Percentiles rank a stretch among this genome's conserved stretches.
phyloP scores from a whole-genome alignment of 2,888 invertebrate genomes.

The Tipula vernalis region DNA sequence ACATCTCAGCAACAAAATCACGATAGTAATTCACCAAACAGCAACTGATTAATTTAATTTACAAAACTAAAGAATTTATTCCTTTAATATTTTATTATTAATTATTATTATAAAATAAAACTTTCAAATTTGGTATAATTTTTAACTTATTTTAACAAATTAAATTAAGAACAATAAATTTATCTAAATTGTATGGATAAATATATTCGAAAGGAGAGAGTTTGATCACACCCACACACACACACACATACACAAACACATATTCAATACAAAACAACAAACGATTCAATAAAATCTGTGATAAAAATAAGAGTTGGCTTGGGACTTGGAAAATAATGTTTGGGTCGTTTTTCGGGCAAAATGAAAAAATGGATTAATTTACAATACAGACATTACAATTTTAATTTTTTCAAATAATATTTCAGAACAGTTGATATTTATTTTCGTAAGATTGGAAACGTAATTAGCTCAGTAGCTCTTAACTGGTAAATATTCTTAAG shows the following conservation, averaged over 20 bases:
- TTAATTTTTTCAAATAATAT: background rate
- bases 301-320: background rate
- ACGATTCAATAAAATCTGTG: slow-evolving; percentile 4
- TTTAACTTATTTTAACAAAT: background rate
- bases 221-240: background rate
- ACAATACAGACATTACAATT: background rate
- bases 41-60: background rate
- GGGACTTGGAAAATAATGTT: background rate
- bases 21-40: background rate
- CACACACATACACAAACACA: background rate
- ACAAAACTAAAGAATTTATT: background rate
- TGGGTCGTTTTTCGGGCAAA: background rate
- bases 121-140: background rate
- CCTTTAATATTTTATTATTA: background rate
- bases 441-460: background rate
- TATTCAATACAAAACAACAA: background rate
- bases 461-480: no score
- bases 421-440: background rate
- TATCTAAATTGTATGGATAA: background rate
- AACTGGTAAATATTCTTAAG: no score
- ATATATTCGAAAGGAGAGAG: background rate
- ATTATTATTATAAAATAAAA: background rate
- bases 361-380: background rate
- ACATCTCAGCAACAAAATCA: background rate
- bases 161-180: background rate